These are phyloP conservation scores for Cryptus armator DNA, from an alignment of 2,888 invertebrate genomes.

Conservation along the genomic window DNA sequence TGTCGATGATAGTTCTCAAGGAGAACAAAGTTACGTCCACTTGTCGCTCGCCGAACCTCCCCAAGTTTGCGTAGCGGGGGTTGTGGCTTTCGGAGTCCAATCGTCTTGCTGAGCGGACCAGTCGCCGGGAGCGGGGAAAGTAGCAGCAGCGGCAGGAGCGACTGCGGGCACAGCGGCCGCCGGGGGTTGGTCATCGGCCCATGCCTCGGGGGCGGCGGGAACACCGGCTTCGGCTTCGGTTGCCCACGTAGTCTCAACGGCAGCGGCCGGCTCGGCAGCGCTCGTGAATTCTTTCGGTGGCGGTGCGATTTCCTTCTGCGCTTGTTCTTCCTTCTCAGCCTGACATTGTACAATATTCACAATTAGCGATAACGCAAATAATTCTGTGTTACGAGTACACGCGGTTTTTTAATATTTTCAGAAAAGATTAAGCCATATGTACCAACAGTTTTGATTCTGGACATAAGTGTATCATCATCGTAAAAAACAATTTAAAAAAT, in stretches of 20 bases:
- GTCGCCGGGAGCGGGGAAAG: constrained; percentile 70
- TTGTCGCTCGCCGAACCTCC: constrained; percentile 87
- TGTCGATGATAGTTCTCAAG: constrained; percentile 61
- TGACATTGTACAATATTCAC: constrained; percentile 72
- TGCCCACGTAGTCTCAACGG: constrained; percentile 88
- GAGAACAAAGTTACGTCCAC: constrained; percentile 77
- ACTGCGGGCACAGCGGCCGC: constrained; percentile 78
- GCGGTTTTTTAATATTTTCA: constrained; percentile 63
- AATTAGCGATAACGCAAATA: neutral
- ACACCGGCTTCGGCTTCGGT: constrained; percentile 85
- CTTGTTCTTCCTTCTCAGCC: constrained; percentile 98
- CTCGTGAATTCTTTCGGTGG: constrained; percentile 85
- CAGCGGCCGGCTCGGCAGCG: constrained; percentile 78
- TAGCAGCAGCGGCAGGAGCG: constrained; percentile 79
- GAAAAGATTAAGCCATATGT: constrained; percentile 81
- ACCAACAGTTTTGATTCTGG: constrained; percentile 76
- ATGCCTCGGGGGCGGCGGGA: constrained; percentile 83
- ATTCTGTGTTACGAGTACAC: neutral
- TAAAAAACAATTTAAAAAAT: neutral
- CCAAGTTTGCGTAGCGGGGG: constrained; percentile 87
- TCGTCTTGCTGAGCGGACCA: constrained; percentile 85
- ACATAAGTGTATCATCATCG: constrained; percentile 74
- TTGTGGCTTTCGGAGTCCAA: constrained; percentile 85
- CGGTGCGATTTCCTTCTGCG: constrained; percentile 92
- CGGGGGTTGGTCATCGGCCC: constrained; percentile 86